A percentile compares a stretch with the other conserved stretches of the same genome.
phyloP scores from a whole-genome alignment of 2,888 invertebrate genomes.

The Alentia gelatinosa region DNA sequence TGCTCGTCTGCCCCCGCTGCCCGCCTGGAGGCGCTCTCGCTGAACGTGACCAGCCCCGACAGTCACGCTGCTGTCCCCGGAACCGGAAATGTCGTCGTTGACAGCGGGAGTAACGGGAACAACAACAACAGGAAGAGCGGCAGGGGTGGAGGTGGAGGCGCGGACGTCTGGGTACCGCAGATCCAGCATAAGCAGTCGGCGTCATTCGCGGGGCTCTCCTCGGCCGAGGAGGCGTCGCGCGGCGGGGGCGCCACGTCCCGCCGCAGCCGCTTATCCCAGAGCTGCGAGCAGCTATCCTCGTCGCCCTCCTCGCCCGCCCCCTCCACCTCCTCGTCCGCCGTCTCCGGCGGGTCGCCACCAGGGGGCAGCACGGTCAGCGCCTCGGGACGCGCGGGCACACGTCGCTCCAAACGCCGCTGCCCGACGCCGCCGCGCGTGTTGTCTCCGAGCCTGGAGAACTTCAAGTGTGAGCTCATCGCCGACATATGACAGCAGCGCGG shows the following conservation, averaged over 20 bases:
- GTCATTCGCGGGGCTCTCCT: slow-evolving; percentile 46
- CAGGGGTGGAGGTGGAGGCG: neutral
- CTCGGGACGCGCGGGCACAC: neutral
- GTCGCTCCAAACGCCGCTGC: slow-evolving; percentile 55
- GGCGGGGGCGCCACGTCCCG: neutral
- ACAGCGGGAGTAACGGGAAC: neutral
- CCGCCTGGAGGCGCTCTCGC: neutral
- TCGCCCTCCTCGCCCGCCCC: neutral
- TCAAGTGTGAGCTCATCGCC: slow-evolving; percentile 58
- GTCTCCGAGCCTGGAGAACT: slow-evolving; percentile 60
- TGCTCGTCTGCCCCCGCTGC: neutral
- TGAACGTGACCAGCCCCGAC: neutral
- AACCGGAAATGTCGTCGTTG: neutral
- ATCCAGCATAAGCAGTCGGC: slow-evolving; percentile 49
- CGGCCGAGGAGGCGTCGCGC: neutral
- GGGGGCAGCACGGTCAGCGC: neutral
- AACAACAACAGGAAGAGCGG: neutral
- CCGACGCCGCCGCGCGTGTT: slow-evolving; percentile 64
- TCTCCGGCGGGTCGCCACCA: neutral
- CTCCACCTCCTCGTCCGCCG: neutral
- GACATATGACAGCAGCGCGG: slow-evolving; percentile 58
- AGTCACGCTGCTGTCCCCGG: neutral
- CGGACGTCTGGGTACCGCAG: slow-evolving; percentile 55
- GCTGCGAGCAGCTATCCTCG: slow-evolving; percentile 57
- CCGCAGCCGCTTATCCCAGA: slow-evolving; percentile 49